phyloP scores from a whole-genome alignment of 2,113 vertebrate genomes.

The Heloderma charlesbogerti region DNA sequence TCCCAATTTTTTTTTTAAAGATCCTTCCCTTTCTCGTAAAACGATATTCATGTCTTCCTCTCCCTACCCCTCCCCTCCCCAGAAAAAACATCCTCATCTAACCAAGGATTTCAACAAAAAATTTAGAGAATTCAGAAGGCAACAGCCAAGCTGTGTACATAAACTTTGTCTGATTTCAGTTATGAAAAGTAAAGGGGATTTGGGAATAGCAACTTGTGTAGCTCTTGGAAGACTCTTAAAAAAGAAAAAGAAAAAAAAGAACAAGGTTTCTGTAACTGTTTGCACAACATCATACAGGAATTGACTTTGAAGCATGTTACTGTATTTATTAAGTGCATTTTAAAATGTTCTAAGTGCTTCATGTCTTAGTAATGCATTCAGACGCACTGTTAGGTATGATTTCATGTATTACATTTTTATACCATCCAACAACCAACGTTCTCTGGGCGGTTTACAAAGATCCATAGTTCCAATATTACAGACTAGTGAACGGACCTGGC shows the following conservation, averaged over 20 bases:
- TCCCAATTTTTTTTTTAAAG: conserved; percentile 38
- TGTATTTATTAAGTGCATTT: background rate
- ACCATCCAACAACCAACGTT: too few species aligned
- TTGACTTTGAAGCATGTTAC: background rate
- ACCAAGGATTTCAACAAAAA: conserved; percentile 29
- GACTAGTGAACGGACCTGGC: too few species aligned
- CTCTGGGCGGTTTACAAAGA: too few species aligned
- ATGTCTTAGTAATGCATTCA: too few species aligned
- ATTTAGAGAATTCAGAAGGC: background rate
- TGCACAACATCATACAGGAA: background rate
- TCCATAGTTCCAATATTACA: too few species aligned
- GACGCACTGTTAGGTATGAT: too few species aligned
- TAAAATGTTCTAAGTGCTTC: background rate
- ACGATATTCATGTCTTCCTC: conserved; percentile 34
- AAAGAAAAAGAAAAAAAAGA: background rate
- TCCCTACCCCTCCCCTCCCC: background rate
- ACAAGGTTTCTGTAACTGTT: background rate
- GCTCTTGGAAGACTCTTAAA: conserved; percentile 28
- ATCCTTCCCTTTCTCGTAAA: conserved; percentile 61
- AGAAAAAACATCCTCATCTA: background rate
- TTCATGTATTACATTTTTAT: too few species aligned
- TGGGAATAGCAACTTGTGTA: conserved; percentile 51
- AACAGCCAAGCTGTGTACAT: background rate
- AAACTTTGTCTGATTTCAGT: conserved; percentile 48
- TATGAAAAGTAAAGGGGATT: conserved; percentile 33